phyloP scores from a whole-genome alignment of 2,797 vertebrate species.

The Schizopygopsis malacanthus region DNA sequence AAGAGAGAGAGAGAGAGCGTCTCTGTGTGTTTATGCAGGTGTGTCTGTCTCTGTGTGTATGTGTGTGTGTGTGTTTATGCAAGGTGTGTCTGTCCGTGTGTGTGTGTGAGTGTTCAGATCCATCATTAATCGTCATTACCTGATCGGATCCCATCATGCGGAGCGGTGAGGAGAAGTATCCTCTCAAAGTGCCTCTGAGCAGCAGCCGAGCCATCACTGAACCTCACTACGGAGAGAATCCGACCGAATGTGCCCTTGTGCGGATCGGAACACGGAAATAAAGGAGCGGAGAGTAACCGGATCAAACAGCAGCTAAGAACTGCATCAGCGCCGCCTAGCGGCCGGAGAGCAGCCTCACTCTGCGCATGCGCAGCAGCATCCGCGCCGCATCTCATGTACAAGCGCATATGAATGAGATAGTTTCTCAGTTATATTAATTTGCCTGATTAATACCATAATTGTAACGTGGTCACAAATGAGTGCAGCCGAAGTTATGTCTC shows the following conservation, averaged over 20 bases:
- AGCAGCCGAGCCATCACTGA: conserved; percentile 71
- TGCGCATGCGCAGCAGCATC: conserved; percentile 3
- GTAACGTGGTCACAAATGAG: no score
- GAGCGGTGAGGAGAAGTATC: conserved; percentile 69
- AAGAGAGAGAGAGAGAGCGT: no score
- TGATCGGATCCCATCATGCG: conserved; percentile 78
- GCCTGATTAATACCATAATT: no score
- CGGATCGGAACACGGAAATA: conserved; percentile 61
- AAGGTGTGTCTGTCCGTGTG: no score
- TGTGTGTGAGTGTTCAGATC: background rate
- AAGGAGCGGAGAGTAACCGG: conserved; percentile 36
- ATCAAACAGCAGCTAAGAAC: background rate
- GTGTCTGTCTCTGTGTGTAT: no score
- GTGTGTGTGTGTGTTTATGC: no score
- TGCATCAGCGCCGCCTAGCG: conserved; percentile 52
- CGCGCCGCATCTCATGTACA: no score
- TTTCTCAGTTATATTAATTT: no score
- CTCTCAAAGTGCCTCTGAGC: conserved; percentile 64
- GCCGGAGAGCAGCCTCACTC: background rate
- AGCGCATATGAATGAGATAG: no score
- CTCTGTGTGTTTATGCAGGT: no score
- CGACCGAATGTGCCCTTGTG: conserved; percentile 12
- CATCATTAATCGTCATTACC: conserved; percentile 65
- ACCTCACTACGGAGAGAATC: background rate
- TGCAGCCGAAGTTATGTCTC: no score